Evolutionary conservation across 2,113 vertebrate genomes (phyloP).

Genomic region (Nipponia nippon): DNA sequence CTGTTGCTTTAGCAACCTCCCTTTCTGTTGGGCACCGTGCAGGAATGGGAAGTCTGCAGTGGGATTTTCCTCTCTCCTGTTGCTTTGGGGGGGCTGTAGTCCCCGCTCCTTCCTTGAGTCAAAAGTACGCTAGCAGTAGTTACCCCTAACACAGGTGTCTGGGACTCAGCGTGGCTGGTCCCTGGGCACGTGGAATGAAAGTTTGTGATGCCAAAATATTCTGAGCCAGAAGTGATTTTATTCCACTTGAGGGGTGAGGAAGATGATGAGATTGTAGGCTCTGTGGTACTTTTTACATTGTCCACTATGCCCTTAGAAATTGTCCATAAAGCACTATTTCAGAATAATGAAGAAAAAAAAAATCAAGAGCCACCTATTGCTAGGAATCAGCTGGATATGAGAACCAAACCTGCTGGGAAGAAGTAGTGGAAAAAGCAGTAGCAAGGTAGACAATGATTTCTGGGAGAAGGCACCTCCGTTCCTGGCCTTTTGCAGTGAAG

Average conservation of each 20-base stretch:
- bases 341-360: neutral
- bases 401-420: neutral
- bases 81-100: neutral
- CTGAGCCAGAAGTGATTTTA: neutral
- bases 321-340: neutral
- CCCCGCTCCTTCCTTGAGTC: neutral
- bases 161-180: rapidly evolving
- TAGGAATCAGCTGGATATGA: neutral
- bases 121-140: neutral
- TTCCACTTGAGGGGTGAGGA: neutral
- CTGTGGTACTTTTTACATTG: neutral
- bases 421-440: neutral
- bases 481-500: neutral
- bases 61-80: neutral
- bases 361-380: neutral
- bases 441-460: neutral
- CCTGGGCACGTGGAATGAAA: neutral
- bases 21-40: neutral
- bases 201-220: neutral
- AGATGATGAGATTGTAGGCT: neutral
- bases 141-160: neutral
- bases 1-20: conserved; percentile 15
- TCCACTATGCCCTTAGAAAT: neutral
- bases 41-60: neutral
- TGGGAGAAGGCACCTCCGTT: neutral